Evolutionary conservation across 2,797 vertebrate genomes (phyloP).

Genomic region (Chromobotia macracanthus): DNA sequence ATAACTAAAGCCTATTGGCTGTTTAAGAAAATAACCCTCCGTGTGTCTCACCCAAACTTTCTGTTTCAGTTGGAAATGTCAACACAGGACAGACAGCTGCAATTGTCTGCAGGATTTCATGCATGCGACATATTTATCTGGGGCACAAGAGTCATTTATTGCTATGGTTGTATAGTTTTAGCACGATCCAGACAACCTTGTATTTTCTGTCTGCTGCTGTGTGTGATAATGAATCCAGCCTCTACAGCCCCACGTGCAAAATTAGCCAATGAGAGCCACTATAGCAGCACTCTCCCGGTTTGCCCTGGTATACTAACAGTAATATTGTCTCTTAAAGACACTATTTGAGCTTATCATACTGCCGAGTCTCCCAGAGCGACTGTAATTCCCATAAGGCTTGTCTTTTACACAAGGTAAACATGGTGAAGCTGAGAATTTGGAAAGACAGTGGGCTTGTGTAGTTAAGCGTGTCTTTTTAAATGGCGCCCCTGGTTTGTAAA

Average conservation of each 20-base stretch:
- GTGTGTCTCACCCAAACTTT: too few relatives aligned
- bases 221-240: constrained; percentile 52
- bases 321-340: constrained; percentile 55
- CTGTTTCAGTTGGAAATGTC: too few relatives aligned
- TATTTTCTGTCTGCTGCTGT: constrained; percentile 44
- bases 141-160: too few relatives aligned
- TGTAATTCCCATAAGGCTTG: constrained; percentile 87
- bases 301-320: constrained; percentile 45
- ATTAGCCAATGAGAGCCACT: constrained; percentile 52
- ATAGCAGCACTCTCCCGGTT: constrained; percentile 46
- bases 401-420: constrained; percentile 89
- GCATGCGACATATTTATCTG: too few relatives aligned
- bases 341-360: constrained; percentile 61
- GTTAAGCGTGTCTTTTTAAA: constrained; percentile 62
- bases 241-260: constrained; percentile 52
- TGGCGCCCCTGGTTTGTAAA: constrained; percentile 61
- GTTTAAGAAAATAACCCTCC: too few relatives aligned
- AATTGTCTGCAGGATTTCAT: too few relatives aligned
- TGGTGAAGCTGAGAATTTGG: constrained; percentile 83
- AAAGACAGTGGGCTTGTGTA: constrained; percentile 51
- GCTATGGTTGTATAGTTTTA: too few relatives aligned
- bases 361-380: constrained; percentile 78
- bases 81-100: too few relatives aligned
- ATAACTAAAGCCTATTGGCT: too few relatives aligned
- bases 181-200: constrained; percentile 43